These are phyloP conservation scores for Pseudolycoriella hygida DNA, from an alignment of 2,888 invertebrate genomes.

Conservation along the genomic window DNA sequence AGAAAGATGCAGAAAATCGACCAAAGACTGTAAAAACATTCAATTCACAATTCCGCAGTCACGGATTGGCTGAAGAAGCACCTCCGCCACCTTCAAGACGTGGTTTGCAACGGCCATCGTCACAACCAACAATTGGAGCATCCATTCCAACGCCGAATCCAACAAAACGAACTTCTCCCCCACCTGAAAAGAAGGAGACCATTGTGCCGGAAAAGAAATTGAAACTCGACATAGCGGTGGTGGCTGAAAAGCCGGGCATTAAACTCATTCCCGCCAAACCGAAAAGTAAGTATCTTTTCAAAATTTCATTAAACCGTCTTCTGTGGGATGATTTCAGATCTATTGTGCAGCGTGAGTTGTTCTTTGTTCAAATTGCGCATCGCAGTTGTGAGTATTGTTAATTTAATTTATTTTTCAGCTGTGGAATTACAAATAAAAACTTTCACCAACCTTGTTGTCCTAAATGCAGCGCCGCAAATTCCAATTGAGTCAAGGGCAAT, in stretches of 20 bases:
- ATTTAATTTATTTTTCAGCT: too few species aligned
- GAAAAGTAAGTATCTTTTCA: constrained; percentile 64
- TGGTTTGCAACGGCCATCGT: constrained; percentile 38
- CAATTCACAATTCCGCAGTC: constrained; percentile 80
- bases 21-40: constrained; percentile 85
- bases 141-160: constrained; percentile 12
- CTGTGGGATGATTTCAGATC: neutral
- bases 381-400: too few species aligned
- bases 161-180: constrained; percentile 19
- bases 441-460: too few species aligned
- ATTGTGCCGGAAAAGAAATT: constrained; percentile 48
- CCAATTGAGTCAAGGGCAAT: too few species aligned
- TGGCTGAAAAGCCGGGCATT: constrained; percentile 58
- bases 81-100: constrained; percentile 70
- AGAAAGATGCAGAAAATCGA: constrained; percentile 50
- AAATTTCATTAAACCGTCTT: neutral
- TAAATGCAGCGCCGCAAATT: too few species aligned
- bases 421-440: too few species aligned
- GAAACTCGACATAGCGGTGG: constrained; percentile 30
- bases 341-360: too few species aligned
- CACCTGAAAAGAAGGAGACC: constrained; percentile 15
- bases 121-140: constrained; percentile 23
- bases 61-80: constrained; percentile 73
- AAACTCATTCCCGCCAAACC: constrained; percentile 78
- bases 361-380: too few species aligned